phyloP scores from a whole-genome alignment of 2,797 vertebrate species.

The Acrossocheilus fasciatus region DNA sequence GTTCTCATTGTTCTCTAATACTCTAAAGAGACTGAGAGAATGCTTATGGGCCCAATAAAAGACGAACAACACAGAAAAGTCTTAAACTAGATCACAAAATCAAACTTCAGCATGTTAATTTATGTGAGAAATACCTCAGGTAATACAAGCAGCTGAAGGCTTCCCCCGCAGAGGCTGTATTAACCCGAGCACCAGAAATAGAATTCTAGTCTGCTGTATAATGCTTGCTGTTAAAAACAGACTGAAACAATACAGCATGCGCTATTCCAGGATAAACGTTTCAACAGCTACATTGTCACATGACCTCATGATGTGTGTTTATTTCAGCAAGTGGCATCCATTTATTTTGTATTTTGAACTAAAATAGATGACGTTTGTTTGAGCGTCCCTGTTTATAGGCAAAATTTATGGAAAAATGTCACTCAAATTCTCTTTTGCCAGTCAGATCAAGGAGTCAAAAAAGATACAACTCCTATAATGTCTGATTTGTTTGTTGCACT shows the following conservation, averaged over 20 bases:
- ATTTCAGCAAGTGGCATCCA: neutral
- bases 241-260: neutral
- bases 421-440: too few relatives aligned
- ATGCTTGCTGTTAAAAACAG: neutral
- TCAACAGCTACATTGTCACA: neutral
- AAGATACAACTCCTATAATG: too few relatives aligned
- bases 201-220: neutral
- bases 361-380: neutral
- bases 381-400: too few relatives aligned
- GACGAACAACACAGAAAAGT: neutral
- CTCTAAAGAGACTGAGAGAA: neutral
- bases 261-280: neutral
- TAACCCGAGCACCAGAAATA: neutral
- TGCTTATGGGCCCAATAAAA: neutral
- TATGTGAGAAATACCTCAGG: slow-evolving; percentile 16
- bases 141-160: neutral
- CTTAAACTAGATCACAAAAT: neutral
- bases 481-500: too few relatives aligned
- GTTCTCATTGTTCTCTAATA: too few relatives aligned
- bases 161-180: slow-evolving; percentile 1
- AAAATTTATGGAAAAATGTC: too few relatives aligned
- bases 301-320: neutral
- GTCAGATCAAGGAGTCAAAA: too few relatives aligned
- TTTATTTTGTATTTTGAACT: neutral
- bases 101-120: slow-evolving; percentile 18